Base-by-base conservation (phyloP, 2,113 vertebrate genomes). In the Siniperca knerii region DNA sequence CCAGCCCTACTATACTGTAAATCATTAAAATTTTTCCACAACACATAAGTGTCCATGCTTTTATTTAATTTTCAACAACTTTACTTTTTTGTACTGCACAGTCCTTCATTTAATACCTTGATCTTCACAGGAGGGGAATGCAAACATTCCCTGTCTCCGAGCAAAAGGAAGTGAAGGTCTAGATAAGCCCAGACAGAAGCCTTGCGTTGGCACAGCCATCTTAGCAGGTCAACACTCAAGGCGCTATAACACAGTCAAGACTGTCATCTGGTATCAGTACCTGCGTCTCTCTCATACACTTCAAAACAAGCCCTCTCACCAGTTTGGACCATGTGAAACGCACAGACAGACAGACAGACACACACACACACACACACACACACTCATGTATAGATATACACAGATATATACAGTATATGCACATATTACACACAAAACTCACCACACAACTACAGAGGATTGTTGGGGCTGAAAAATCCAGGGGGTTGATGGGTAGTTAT, bases 211-310 rank as follows among this genome's bases (percentile, higher is more conserved):
- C 85, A 68, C 66, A 61, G 88, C 77, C 94, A 88, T 87, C 88
- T 81, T 90, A 92, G 92, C 90, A 84, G 87, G 83, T 94, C 94
- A 94, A 91, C 92, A 96, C 95, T 93, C 82, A 90, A 89, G 93
- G 88, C 87, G 8, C 91, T 79, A 76, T 90, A 86, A 37, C 72
- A 85, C 93, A 95, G 94, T 95, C 92, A 75, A 85, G 79, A 91
- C 91, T 94, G 79, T 54, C 95, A 94, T 94, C 90, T 87, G 92
- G 70, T 91, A 94, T 95, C 94, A 92, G 87, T 92, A 88, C 90
- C 86, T 86, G 91, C 71, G 88, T 92, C 35, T 87, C 88, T 83
- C 88, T 23, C 1, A 89, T 1, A 84, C 48, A 78, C 89, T 88
- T 90, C 87, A 86, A 67, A 93, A 92, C 81, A 87, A 86, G 86